A percentile compares a stretch with the other conserved stretches of the same genome.
These are phyloP conservation scores for Trichogramma pretiosum DNA, from an alignment of 1,140 invertebrate species.

Conservation along the genomic window DNA sequence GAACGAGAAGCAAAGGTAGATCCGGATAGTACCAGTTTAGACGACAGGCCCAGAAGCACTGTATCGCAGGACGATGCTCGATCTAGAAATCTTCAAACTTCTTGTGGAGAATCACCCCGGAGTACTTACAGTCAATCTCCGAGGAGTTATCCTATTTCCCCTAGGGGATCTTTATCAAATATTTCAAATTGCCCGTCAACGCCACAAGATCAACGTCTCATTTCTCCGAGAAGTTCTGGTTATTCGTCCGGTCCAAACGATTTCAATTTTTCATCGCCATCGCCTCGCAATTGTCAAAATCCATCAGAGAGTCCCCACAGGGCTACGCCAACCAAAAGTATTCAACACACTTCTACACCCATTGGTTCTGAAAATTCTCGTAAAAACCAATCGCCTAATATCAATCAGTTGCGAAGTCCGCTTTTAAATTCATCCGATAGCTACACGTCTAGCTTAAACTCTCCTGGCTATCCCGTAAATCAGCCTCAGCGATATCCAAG, in stretches of 20 bases:
- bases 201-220: conserved; percentile 28
- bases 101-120: conserved; percentile 28
- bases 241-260: conserved; percentile 26
- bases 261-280: conserved; percentile 29
- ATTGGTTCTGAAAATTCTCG: conserved; percentile 15
- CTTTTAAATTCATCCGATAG: conserved; percentile 18
- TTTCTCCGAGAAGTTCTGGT: conserved; percentile 29
- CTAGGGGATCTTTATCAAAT: conserved; percentile 29
- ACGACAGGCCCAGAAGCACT: conserved; percentile 39
- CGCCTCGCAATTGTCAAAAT: conserved; percentile 28
- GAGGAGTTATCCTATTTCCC: conserved; percentile 33
- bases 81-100: conserved; percentile 26
- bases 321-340: conserved; percentile 12
- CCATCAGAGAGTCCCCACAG: conserved; percentile 25
- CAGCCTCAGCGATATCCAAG: conserved; percentile 21
- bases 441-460: not conserved
- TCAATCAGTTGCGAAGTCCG: conserved; percentile 19
- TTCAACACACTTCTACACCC: conserved; percentile 1
- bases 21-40: conserved; percentile 56
- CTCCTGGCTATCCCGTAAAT: not conserved
- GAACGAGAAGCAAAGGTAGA: conserved; percentile 52
- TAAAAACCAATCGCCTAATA: conserved; percentile 23
- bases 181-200: conserved; percentile 28
- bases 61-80: conserved; percentile 32
- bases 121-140: conserved; percentile 29